phyloP scores from a whole-genome alignment of 1,140 invertebrate genomes.

The Calliopsis andreniformis region DNA sequence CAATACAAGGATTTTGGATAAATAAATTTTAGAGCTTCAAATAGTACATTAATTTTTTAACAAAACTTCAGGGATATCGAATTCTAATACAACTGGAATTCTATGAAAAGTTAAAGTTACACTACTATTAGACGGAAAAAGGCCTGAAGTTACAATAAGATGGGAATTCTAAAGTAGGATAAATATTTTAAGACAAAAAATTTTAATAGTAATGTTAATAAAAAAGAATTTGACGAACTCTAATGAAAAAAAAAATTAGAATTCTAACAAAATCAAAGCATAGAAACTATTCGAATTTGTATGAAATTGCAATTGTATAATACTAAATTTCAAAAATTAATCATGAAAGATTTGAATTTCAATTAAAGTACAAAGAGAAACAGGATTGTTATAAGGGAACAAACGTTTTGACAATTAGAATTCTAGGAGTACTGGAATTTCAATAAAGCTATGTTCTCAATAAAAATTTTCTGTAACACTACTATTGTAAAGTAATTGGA shows the following conservation, averaged over 20 bases:
- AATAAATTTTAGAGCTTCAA: neutral
- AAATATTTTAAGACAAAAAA: constrained; percentile 2
- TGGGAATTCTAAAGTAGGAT: constrained; percentile 22
- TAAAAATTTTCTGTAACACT: constrained; percentile 13
- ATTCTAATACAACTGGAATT: constrained; percentile 16
- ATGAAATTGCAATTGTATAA: constrained; percentile 5
- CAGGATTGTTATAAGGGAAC: constrained; percentile 10
- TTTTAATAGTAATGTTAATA: constrained; percentile 3
- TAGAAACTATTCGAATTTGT: neutral
- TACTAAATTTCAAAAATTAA: constrained; percentile 1
- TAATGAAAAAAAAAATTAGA: constrained; percentile 17
- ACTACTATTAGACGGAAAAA: constrained; percentile 12
- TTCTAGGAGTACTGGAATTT: constrained; percentile 25
- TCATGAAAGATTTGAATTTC: constrained; percentile 9
- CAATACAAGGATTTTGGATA: neutral
- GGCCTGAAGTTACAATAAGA: constrained; percentile 11
- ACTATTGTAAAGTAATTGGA: neutral
- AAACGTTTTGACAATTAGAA: constrained; percentile 28
- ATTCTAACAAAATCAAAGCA: constrained; percentile 13
- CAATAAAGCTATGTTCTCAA: constrained; percentile 9
- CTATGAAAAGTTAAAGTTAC: constrained; percentile 13
- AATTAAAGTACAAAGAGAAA: constrained; percentile 9
- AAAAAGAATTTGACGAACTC: neutral
- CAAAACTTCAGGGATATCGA: neutral
- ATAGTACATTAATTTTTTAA: constrained; percentile 12